Base-by-base conservation (phyloP, 2,888 invertebrate genomes). In the Lasioglossum figueresi region DNA sequence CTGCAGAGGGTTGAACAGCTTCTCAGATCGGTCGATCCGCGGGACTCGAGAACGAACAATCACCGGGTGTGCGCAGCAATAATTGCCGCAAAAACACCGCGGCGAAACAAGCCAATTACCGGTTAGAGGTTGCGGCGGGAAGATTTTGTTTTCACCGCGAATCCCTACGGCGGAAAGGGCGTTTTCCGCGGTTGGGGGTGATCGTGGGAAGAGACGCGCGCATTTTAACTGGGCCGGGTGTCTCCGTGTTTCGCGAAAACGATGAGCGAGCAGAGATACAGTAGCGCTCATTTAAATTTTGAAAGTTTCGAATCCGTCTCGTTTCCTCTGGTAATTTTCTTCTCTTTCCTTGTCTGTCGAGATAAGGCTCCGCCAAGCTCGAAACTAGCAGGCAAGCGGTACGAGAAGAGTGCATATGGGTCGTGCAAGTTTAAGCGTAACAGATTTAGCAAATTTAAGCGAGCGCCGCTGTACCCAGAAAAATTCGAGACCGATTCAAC, bases 81-180 rank as follows among this genome's bases (percentile, higher is more conserved):
- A 48, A 82, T 75, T 71, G 56, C 19, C 31, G 48, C 40, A 75
- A 82, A 68, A 73, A 83, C n/a, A 8, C 27, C 27, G 40, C 59
- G 48, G 77, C 71, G 45, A 78, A 83, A 82, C 73, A 71, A 82
- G 59, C 79, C 82, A 79, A 78, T 88, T 79, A 82, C 56, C 48
- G 63, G 45, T 27, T 43, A 52, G 27, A 34, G 45, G 19, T 16
- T 10, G 72, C 31, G 45, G 48, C 48, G 56, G 40, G 19, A 59
- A 63, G 37, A 63, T 88, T 83, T 81, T 78, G 66, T 40, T 84
- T 70, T 43, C 66, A 14, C 23, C 72, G n/a, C n/a, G 43, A 71
- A 43, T 63, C 43, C 45, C n/a, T 40, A 23, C 37, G 48, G 40
- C 23, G 45, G 31, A 72, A 78, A 63, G 43, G 40, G 37, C 23